Evolutionary conservation across 2,797 vertebrate species (phyloP), one percentile per base, ranked within the genome.

Genomic region (Chrosomus eos): DNA sequence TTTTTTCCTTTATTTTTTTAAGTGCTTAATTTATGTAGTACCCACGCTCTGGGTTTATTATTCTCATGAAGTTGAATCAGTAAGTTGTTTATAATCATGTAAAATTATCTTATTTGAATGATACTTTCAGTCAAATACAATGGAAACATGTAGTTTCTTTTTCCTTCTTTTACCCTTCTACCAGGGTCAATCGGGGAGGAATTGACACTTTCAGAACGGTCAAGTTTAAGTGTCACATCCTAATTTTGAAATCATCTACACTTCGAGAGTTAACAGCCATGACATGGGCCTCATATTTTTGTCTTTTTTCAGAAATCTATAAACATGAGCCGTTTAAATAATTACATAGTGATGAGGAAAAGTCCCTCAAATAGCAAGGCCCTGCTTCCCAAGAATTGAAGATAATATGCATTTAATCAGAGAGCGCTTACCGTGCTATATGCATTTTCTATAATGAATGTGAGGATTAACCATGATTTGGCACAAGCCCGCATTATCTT

Each of bases 11-110:
- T 48, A 5, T 87, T 70, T 87, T 85, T 84, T 21, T 68, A 55
- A 53, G 28, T 70, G 48, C 48, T 84, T 84, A 78, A 84, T 84
- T 84, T 83, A 87, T 51, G 43, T 55, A 87, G 86, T 82, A 84
- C 74, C 81, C 83, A 84, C 67, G 81, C 53, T 83, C 53, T 55
- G 66, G 55, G 84, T 73, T 80, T 68, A 76, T 80, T 88, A 68
- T 76, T 85, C 28, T 80, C 53, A 80, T 89, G 31, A 73, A 77
- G 53, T 77, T 79, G 6, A 70, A 70, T 71, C 81, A 26, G 53
- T 86, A 75, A 81, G 62, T 81, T 86, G 74, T 80, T 86, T 80
- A 83, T 85, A 82, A 79, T 72, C 23, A 62, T 76, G 58, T 82
- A 70, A 79, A 79, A 62, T 33, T 2, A 55, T 87, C 79, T 81